These are phyloP conservation scores for Leucoptera coffeella DNA, from an alignment of 2,888 invertebrate genomes.

Conservation along the genomic window DNA sequence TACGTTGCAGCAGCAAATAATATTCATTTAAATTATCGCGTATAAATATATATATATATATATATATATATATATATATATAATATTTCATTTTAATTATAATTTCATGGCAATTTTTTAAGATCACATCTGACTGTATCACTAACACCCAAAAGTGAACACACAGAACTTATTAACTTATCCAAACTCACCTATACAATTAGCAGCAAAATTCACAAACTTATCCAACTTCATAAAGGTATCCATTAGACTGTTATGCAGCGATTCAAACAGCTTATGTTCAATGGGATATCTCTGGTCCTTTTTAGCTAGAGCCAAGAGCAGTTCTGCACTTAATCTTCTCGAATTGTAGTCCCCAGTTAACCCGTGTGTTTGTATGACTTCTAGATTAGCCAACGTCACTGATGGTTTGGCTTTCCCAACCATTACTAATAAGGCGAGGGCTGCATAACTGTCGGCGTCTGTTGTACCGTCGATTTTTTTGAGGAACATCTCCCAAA, in stretches of 20 bases:
- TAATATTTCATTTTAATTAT: too few species aligned
- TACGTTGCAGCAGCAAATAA: too few species aligned
- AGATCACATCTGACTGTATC: too few species aligned
- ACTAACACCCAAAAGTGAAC: too few species aligned
- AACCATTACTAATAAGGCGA: constrained; percentile 73
- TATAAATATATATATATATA: too few species aligned
- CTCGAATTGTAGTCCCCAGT: constrained; percentile 39
- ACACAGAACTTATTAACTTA: too few species aligned
- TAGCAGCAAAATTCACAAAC: constrained; percentile 45
- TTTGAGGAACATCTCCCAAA: constrained; percentile 81
- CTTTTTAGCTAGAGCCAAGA: constrained; percentile 25
- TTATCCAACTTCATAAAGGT: constrained; percentile 37
- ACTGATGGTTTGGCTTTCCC: constrained; percentile 53
- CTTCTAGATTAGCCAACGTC: constrained; percentile 62
- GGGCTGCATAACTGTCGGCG: constrained; percentile 66
- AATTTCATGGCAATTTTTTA: too few species aligned
- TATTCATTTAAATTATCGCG: too few species aligned
- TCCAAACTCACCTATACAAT: too few species aligned
- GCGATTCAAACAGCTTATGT: constrained; percentile 21
- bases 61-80: too few species aligned
- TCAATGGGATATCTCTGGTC: constrained; percentile 30
- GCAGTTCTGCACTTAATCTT: constrained; percentile 24
- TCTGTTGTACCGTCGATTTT: constrained; percentile 63
- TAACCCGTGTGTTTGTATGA: constrained; percentile 68
- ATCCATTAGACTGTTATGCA: constrained; percentile 35